These are phyloP conservation scores for Anhinga anhinga DNA, from an alignment of 2,113 vertebrate species.

Conservation along the genomic window DNA sequence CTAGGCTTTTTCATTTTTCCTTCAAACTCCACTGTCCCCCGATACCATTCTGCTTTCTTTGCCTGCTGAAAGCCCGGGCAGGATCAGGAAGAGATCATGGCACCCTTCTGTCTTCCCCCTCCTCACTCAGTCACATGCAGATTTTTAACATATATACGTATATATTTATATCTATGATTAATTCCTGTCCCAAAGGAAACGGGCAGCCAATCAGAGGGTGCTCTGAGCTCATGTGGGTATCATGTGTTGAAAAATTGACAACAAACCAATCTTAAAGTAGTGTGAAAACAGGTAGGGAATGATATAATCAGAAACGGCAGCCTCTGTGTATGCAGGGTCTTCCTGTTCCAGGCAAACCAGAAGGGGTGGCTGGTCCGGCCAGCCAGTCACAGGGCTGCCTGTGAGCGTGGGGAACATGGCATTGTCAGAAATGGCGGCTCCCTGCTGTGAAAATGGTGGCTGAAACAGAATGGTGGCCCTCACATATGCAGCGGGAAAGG, in stretches of 20 bases:
- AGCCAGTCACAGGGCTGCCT: not conserved
- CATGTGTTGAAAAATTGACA: not conserved
- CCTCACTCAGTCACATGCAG: not conserved
- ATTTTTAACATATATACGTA: not conserved
- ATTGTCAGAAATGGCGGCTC: not conserved
- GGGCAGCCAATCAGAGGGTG: not conserved
- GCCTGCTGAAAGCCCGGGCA: not conserved
- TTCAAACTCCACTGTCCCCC: not conserved
- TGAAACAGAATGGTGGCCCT: not conserved
- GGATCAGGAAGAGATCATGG: not conserved
- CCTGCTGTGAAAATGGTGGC: not conserved
- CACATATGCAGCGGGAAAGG: not conserved
- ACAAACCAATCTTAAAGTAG: not conserved
- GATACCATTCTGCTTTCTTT: not conserved
- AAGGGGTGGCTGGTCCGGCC: not conserved
- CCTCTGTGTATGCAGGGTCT: not conserved
- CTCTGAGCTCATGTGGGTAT: not conserved
- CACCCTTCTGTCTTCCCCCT: not conserved
- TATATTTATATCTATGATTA: not conserved
- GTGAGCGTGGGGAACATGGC: accelerated
- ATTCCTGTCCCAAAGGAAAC: not conserved
- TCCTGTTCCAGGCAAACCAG: not conserved
- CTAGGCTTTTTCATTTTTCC: not conserved
- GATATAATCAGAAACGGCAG: not conserved
- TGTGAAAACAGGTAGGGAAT: not conserved